Percentiles rank a stretch among this genome's conserved stretches.
phyloP scores from a whole-genome alignment of 2,113 vertebrate genomes.

The Ciconia maguari region DNA sequence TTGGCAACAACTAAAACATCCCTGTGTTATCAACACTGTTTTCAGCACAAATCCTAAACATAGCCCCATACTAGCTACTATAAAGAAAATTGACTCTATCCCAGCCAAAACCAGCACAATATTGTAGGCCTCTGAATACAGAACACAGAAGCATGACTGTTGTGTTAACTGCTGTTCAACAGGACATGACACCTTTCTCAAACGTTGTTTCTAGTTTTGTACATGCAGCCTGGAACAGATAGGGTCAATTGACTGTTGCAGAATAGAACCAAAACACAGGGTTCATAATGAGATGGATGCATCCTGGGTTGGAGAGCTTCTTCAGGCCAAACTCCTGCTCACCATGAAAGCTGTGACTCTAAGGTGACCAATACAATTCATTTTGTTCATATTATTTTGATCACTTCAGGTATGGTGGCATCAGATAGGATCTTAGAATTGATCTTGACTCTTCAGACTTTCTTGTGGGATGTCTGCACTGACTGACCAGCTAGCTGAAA shows the following conservation, averaged over 20 bases:
- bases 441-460: background rate
- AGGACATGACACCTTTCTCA: background rate
- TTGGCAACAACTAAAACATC: too few species aligned
- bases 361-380: background rate
- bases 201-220: background rate
- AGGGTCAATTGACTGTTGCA: background rate
- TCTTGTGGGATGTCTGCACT: background rate
- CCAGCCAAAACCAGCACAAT: too few species aligned
- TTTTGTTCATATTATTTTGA: background rate
- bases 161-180: background rate
- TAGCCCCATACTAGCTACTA: too few species aligned
- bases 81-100: too few species aligned
- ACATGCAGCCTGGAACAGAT: accelerated
- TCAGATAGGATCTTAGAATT: background rate
- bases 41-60: too few species aligned
- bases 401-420: background rate
- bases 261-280: background rate
- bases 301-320: background rate
- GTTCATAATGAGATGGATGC: background rate
- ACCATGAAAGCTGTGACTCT: background rate
- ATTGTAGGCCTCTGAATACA: background rate
- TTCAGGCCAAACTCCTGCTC: background rate
- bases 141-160: background rate
- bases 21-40: too few species aligned
- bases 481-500: background rate